phyloP scores from a whole-genome alignment of 1,140 invertebrate genomes.

The Lepeophtheirus salmonis region DNA sequence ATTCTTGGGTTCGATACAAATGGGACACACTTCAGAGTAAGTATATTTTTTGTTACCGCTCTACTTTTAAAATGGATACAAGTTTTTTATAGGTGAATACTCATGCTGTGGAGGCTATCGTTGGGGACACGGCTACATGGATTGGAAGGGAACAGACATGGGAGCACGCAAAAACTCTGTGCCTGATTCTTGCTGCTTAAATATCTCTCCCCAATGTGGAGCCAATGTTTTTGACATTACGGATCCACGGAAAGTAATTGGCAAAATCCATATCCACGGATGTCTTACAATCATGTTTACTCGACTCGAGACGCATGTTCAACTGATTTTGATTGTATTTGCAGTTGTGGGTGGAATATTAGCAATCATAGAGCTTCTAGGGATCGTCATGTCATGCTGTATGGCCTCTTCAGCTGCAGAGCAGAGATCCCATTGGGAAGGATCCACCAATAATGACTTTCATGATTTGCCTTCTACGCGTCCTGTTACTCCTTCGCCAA shows the following conservation, averaged over 20 bases:
- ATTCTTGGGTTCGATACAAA: conserved; percentile 11
- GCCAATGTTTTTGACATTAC: conserved; percentile 7
- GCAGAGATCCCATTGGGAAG: background rate
- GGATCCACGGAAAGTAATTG: conserved; percentile 1
- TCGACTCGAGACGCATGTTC: conserved; percentile 7
- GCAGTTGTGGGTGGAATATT: conserved; percentile 5
- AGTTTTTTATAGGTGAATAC: conserved; percentile 5
- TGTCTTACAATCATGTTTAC: conserved; percentile 8
- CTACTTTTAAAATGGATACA: background rate
- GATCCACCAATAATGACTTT: background rate
- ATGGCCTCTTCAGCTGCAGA: background rate
- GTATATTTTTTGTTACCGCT: no score
- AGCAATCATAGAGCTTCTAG: conserved; percentile 6
- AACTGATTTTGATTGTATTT: conserved; percentile 9
- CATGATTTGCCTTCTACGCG: background rate
- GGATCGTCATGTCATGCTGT: conserved; percentile 4
- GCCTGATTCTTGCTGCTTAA: conserved; percentile 10
- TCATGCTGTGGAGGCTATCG: conserved; percentile 5
- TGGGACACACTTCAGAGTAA: conserved; percentile 16
- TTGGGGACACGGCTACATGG: background rate
- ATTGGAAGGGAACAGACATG: conserved; percentile 1
- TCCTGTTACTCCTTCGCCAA: background rate
- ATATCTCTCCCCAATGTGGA: conserved; percentile 7
- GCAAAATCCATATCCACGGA: conserved; percentile 10
- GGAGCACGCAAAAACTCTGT: conserved; percentile 10